Evolutionary conservation across 2,888 invertebrate genomes (phyloP), one percentile per base, ranked within the genome.

Genomic region (Andrena haemorrhoa): DNA sequence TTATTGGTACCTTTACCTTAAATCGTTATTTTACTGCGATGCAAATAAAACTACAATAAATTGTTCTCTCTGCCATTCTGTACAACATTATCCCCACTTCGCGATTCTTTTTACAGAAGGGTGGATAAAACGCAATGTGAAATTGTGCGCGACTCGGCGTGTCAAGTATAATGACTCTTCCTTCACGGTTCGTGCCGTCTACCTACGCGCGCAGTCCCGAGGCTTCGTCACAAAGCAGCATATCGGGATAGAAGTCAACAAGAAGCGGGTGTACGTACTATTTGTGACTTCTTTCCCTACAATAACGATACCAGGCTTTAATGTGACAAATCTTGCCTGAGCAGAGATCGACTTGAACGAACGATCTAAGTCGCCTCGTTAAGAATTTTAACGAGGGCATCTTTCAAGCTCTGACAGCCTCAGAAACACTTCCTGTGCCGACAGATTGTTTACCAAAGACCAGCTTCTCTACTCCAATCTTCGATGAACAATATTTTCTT

Each of bases 341-440:
- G 6, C 3, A 29, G 16, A 16, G 12, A 7, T 64, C 29, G 29
- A 5, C 2, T 51, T 23, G 71, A 64, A 47, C 26, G 60, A 66
- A 60, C 51, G 70, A 74, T 83, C 41, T 69, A 74, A 35, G 26
- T 71, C 61, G 63, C 3, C 74, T 76, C 71, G 61, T 82, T 79
- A 80, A 23, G 63, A 60, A 64, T 23, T 23, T 73, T 75, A 84
- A 79, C 41, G 79, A 76, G 63, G 41, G 47, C 20, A 16, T 49
- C 82, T 64, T 53, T 4, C 47, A 71, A 70, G 74, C 64, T 56
- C 51, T 12, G 35, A 76, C 70, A 64, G 31, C 35, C 23, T 69
- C 20, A 77, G 73, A 75, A 56, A 51, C 0, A 33, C 51, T 75
- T 64, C 26, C 64, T 68, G 56, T 53, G 51, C 20, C 1, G 41